Percentiles rank a stretch among this genome's conserved stretches.
These are phyloP conservation scores for Lumbricus terrestris DNA, from an alignment of 2,888 invertebrate genomes.

Conservation along the genomic window DNA sequence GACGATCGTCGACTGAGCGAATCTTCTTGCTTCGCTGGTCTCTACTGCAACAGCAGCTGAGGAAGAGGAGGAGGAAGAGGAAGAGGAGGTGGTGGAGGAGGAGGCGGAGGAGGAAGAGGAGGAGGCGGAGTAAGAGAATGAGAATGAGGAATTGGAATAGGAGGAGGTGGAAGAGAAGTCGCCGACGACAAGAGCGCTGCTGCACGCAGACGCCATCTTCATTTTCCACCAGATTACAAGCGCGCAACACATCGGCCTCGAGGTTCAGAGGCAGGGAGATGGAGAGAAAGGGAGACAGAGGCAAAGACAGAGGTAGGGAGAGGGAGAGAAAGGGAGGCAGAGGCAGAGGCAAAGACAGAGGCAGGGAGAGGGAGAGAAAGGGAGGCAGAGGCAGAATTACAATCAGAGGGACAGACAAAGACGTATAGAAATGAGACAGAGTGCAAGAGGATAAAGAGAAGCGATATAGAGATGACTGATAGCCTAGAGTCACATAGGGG, in stretches of 20 bases:
- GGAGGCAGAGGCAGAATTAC: background rate
- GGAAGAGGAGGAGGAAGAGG: background rate
- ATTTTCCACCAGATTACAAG: background rate
- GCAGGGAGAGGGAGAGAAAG: background rate
- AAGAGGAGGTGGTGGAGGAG: slow-evolving; percentile 4
- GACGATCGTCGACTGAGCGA: no score
- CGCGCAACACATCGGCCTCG: background rate
- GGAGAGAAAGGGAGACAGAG: background rate
- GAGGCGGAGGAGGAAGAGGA: slow-evolving; percentile 16
- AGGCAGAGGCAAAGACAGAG: background rate
- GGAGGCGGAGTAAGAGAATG: background rate
- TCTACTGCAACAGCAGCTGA: no score
- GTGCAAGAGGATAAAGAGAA: background rate
- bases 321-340: background rate
- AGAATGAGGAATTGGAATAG: no score
- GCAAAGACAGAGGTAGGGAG: background rate
- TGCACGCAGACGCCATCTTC: background rate
- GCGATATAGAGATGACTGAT: no score
- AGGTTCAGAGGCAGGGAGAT: background rate
- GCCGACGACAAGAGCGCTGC: background rate
- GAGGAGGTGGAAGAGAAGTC: background rate
- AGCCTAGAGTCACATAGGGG: background rate
- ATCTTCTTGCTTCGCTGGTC: no score
- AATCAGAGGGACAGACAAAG: no score
- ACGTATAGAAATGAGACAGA: no score